Conservation (phyloP, 30 jellyfish, hydroid and myxozoan species). For the Aurelia coerulea region DNA sequence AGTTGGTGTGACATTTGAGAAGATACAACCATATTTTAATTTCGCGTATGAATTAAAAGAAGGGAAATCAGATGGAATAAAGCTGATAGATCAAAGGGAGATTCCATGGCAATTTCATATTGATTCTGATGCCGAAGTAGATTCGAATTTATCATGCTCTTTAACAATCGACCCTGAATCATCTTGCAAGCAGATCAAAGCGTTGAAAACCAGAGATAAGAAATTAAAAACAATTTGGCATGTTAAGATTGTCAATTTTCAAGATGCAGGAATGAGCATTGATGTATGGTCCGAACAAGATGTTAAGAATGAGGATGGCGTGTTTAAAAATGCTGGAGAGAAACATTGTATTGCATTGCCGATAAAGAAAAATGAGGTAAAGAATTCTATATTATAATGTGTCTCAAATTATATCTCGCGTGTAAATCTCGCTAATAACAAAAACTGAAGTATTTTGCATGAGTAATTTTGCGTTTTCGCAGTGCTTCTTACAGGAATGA, state of each 20-base stretch:
- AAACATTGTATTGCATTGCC: slow-evolving; percentile 48
- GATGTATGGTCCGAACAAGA: slow-evolving; percentile 69
- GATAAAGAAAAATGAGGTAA: slow-evolving; percentile 40
- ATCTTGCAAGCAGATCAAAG: slow-evolving; percentile 45
- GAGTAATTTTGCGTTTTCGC: no score
- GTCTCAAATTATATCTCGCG: no score
- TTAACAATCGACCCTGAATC: slow-evolving; percentile 52
- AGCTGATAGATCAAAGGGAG: slow-evolving; percentile 51
- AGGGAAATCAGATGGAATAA: slow-evolving; percentile 16
- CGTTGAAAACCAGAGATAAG: slow-evolving; percentile 50
- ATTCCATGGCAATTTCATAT: slow-evolving; percentile 56
- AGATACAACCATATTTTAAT: slow-evolving; percentile 58
- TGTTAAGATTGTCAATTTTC: slow-evolving; percentile 38
- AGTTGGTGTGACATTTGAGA: slow-evolving; percentile 68
- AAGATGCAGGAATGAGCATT: slow-evolving; percentile 43
- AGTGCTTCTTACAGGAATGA: no score
- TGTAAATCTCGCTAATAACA: no score
- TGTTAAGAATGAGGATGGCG: slow-evolving; percentile 27
- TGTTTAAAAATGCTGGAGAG: slow-evolving; percentile 38
- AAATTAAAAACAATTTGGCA: slow-evolving; percentile 48
- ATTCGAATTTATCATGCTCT: slow-evolving; percentile 15
- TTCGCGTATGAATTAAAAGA: slow-evolving; percentile 59
- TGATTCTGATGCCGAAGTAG: background rate
- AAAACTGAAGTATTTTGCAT: no score
- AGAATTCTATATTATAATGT: no score